Percentiles rank a stretch among this genome's conserved stretches.
These are phyloP conservation scores for Campylorhamphus procurvoides DNA, from an alignment of 2,113 vertebrate genomes.

Conservation along the genomic window DNA sequence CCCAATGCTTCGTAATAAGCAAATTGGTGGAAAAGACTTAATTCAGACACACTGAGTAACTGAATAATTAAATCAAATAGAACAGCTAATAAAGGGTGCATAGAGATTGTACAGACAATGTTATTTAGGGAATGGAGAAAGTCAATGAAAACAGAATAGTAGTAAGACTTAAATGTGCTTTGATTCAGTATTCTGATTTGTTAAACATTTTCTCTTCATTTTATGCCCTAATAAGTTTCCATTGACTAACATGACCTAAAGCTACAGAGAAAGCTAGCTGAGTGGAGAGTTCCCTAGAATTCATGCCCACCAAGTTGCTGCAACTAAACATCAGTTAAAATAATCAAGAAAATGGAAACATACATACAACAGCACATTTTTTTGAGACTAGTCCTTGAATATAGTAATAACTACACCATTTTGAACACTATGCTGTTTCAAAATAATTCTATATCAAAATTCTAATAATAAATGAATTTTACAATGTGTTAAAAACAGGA, in stretches of 20 bases:
- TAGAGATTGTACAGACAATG: neutral
- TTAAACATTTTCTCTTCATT: slow-evolving; percentile 22
- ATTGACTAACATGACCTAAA: slow-evolving; percentile 36
- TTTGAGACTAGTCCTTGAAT: neutral
- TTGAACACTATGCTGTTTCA: neutral
- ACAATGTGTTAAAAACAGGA: neutral
- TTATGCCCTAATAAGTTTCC: slow-evolving; percentile 54
- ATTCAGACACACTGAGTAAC: slow-evolving; percentile 49
- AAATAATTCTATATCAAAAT: neutral
- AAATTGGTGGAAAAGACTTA: slow-evolving; percentile 39
- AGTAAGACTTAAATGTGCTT: neutral
- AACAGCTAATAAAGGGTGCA: slow-evolving; percentile 56
- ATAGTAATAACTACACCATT: neutral
- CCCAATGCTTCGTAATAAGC: slow-evolving; percentile 10
- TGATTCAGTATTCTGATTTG: slow-evolving; percentile 13
- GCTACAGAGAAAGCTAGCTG: neutral
- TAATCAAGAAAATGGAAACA: neutral
- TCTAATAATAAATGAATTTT: neutral
- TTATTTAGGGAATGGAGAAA: neutral
- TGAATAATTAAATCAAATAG: slow-evolving; percentile 63
- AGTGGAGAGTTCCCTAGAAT: neutral
- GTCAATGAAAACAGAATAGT: neutral
- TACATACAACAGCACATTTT: neutral
- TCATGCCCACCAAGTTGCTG: neutral
- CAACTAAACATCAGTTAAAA: neutral